phyloP scores from a whole-genome alignment of 1,140 invertebrate genomes.

The Musca vetustissima region DNA sequence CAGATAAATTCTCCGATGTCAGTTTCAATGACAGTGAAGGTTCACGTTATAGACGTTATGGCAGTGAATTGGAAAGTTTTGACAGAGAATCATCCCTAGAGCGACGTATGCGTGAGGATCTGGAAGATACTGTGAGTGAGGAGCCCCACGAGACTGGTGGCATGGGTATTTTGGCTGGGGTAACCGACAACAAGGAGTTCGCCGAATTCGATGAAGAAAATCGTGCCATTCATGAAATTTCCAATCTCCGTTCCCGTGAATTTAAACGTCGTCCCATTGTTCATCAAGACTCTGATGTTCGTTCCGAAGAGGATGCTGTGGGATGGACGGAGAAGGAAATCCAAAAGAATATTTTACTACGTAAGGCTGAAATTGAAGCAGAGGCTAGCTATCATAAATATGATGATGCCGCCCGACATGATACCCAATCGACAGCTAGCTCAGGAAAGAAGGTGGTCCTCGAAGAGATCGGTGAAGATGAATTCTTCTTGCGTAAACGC shows the following conservation, averaged over 20 bases:
- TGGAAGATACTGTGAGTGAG: constrained; percentile 47
- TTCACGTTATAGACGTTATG: constrained; percentile 46
- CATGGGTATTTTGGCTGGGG: constrained; percentile 42
- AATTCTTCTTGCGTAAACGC: constrained; percentile 78
- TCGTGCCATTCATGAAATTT: constrained; percentile 54
- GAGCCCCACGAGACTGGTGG: constrained; percentile 31
- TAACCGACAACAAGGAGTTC: constrained; percentile 51
- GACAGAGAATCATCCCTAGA: constrained; percentile 55
- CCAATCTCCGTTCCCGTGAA: constrained; percentile 45
- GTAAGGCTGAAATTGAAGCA: constrained; percentile 49
- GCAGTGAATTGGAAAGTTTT: constrained; percentile 54
- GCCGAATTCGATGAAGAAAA: constrained; percentile 54
- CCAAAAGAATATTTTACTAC: constrained; percentile 47
- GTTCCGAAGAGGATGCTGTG: constrained; percentile 54
- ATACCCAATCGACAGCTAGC: constrained; percentile 53
- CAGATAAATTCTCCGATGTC: constrained; percentile 58
- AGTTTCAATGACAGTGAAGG: constrained; percentile 57
- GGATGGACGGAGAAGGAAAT: constrained; percentile 50
- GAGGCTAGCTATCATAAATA: constrained; percentile 48
- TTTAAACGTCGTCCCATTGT: constrained; percentile 51
- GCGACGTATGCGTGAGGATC: constrained; percentile 50
- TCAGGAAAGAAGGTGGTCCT: constrained; percentile 64
- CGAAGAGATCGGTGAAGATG: constrained; percentile 83
- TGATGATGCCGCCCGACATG: constrained; percentile 35
- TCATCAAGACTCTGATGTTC: constrained; percentile 52